Percentiles rank a stretch among this genome's conserved stretches.
Conservation (phyloP, 2,113 vertebrate species). For the Cochlearius cochlearius region DNA sequence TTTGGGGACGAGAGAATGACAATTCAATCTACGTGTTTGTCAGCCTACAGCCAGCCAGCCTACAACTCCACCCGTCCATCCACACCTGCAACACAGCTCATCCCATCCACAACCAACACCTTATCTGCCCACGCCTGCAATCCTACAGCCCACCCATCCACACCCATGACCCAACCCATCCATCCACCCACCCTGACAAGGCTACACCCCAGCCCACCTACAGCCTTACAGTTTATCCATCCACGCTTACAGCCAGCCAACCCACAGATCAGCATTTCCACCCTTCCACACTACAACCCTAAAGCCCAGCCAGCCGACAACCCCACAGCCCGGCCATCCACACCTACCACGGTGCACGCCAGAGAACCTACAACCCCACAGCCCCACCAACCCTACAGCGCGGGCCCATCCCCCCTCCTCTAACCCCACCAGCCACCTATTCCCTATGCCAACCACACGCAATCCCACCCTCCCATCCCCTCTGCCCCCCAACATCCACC, state of each 20-base stretch:
- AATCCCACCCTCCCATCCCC: not conserved
- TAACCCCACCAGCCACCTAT: not conserved
- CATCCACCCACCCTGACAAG: not conserved
- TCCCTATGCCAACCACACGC: fast-evolving
- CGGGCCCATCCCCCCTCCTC: not conserved
- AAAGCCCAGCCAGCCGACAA: not conserved
- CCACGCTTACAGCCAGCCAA: not conserved
- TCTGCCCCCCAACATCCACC: not conserved
- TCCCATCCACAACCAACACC: not conserved
- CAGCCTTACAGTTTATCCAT: not conserved
- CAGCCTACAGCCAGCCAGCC: not conserved
- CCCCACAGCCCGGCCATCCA: not conserved
- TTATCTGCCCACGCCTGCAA: fast-evolving
- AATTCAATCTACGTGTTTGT: fast-evolving
- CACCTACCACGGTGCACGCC: fast-evolving
- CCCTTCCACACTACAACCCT: too few species aligned
- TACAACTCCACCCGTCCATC: not conserved
- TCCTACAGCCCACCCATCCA: not conserved
- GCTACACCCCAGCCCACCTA: not conserved
- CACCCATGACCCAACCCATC: not conserved
- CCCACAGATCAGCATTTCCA: not conserved
- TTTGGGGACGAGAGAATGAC: not conserved
- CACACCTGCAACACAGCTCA: not conserved
- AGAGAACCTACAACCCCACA: not conserved
- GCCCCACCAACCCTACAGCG: not conserved